Evolutionary conservation across 2,113 vertebrate species (phyloP).

Genomic region (Elephantulus edwardii): DNA sequence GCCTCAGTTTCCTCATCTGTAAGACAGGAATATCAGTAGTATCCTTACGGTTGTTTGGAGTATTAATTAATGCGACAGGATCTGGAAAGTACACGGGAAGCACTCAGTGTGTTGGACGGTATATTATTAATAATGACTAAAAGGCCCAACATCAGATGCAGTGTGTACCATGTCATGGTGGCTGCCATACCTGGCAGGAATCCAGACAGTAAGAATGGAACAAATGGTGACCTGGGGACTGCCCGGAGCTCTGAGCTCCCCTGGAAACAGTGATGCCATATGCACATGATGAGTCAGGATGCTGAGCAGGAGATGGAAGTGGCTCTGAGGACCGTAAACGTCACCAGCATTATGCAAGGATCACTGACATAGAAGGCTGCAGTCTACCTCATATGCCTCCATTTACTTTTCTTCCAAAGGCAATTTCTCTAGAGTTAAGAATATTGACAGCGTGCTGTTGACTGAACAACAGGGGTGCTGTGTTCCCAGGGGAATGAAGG

Average conservation of each 20-base stretch:
- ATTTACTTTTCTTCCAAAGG: neutral
- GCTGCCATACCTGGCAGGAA: slow-evolving; percentile 63
- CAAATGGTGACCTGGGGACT: neutral
- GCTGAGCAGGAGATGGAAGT: rapidly evolving
- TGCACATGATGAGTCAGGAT: rapidly evolving
- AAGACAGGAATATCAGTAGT: neutral
- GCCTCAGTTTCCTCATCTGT: neutral
- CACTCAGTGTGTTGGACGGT: rapidly evolving
- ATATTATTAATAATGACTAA: rapidly evolving
- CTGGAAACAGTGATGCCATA: neutral
- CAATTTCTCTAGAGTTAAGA: neutral
- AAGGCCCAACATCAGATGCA: rapidly evolving
- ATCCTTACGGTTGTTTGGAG: neutral
- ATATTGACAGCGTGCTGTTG: neutral
- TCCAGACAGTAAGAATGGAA: slow-evolving; percentile 1
- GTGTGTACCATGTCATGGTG: neutral
- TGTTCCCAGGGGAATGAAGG: neutral
- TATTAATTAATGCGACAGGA: too few species aligned
- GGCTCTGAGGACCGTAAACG: neutral
- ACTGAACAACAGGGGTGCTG: neutral
- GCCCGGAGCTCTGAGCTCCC: slow-evolving; percentile 58
- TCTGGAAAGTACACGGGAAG: rapidly evolving
- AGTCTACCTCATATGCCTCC: neutral
- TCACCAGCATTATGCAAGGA: rapidly evolving
- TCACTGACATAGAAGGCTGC: rapidly evolving